Percentiles rank a stretch among this genome's conserved stretches.
These are phyloP conservation scores for Catocala nupta DNA, from an alignment of 2,888 invertebrate genomes.

Conservation along the genomic window DNA sequence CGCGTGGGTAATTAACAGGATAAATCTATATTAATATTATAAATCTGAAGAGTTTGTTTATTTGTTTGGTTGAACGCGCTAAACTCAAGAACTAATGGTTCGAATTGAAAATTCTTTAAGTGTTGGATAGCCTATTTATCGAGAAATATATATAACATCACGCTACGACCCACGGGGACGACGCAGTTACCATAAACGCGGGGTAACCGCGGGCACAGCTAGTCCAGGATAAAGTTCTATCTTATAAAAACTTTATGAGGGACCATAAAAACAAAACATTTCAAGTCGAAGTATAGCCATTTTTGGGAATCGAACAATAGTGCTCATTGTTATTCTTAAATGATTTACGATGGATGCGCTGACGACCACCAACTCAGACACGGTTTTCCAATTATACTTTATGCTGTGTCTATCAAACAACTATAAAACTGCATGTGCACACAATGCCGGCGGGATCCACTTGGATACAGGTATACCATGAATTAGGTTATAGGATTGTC, in stretches of 20 bases:
- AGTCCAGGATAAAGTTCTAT: conserved; percentile 3
- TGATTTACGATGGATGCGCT: conserved; percentile 41
- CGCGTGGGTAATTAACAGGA: neutral
- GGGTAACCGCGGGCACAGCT: no score
- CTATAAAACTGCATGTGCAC: conserved; percentile 29
- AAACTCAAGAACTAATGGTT: no score
- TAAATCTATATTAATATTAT: no score
- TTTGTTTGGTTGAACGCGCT: no score
- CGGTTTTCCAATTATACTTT: conserved; percentile 32
- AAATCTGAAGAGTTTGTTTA: no score
- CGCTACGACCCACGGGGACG: no score
- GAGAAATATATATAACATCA: no score
- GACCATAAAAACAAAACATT: conserved; percentile 26
- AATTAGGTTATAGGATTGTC: conserved; percentile 44
- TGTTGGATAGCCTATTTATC: no score
- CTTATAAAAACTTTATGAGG: conserved; percentile 14
- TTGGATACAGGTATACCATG: conserved; percentile 25
- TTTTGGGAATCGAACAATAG: conserved; percentile 58
- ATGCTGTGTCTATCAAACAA: conserved; percentile 14
- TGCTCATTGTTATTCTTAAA: conserved; percentile 56
- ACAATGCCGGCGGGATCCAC: neutral
- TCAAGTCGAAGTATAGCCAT: conserved; percentile 18
- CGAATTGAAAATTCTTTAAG: no score
- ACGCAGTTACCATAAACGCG: no score
- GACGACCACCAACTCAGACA: conserved; percentile 42